phyloP scores from a whole-genome alignment of 30 jellyfish, hydroid and myxozoan species.

The Haliclystus octoradiatus region DNA sequence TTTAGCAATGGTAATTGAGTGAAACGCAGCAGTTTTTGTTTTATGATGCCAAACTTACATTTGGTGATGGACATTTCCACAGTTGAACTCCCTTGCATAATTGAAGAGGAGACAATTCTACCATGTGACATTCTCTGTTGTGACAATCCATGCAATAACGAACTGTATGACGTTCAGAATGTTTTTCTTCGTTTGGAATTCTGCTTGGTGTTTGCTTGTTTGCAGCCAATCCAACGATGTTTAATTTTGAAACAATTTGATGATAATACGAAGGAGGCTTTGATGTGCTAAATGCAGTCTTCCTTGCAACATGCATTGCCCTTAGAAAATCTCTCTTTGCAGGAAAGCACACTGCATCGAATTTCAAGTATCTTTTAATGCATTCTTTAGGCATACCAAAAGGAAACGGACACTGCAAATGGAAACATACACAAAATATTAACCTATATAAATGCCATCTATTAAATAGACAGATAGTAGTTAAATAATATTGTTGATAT shows the following conservation, averaged over 20 bases:
- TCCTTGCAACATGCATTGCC: neutral
- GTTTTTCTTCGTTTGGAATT: neutral
- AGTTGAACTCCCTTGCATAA: neutral
- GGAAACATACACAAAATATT: neutral
- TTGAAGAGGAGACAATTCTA: neutral
- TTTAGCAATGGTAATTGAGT: too few relatives aligned
- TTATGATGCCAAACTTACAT: neutral
- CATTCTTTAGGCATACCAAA: neutral
- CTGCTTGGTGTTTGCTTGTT: neutral
- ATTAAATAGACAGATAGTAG: neutral
- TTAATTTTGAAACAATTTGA: neutral
- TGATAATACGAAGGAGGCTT: neutral
- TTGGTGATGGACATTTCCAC: neutral
- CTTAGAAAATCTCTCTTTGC: neutral
- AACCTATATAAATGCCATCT: neutral
- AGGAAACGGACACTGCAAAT: slow-evolving; percentile 1
- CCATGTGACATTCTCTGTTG: neutral
- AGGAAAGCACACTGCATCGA: neutral
- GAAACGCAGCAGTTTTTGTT: neutral
- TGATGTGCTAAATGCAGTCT: neutral
- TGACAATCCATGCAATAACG: neutral
- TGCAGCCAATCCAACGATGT: neutral
- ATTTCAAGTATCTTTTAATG: neutral
- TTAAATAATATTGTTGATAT: neutral
- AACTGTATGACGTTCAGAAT: neutral